Evolutionary conservation across 2,113 vertebrate species (phyloP).

Genomic region (Platysteira castanea): DNA sequence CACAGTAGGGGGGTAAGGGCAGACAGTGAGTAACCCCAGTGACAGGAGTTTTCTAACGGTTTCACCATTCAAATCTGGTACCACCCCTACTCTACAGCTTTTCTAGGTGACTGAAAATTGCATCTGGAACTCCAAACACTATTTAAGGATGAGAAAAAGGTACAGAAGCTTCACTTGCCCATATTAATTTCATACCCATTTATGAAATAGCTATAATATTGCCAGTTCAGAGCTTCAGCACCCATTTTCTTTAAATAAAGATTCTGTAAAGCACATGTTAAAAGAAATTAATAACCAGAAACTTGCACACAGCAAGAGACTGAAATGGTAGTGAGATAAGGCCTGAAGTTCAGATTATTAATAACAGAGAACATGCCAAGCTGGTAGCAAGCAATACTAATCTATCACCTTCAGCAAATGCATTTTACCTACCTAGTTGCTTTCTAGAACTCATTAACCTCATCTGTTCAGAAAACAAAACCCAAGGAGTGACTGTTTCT

Average conservation of each 20-base stretch:
- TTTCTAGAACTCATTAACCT: not conserved
- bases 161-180: not conserved
- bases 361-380: not conserved
- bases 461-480: not conserved
- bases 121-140: not conserved
- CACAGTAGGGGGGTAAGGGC: rapidly evolving
- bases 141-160: not conserved
- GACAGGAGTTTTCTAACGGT: not conserved
- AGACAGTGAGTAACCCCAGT: not conserved
- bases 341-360: not conserved
- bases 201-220: not conserved
- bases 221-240: not conserved
- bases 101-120: not conserved
- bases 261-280: not conserved
- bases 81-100: not conserved
- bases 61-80: not conserved
- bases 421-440: not conserved
- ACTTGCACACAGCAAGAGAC: not conserved
- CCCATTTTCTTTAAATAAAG: not conserved
- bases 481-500: not conserved
- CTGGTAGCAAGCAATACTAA: not conserved
- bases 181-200: not conserved
- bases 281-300: not conserved
- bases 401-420: not conserved
- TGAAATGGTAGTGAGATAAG: not conserved